These are phyloP conservation scores for Arnoldichthys spilopterus DNA, from an alignment of 2,797 vertebrate species.

Conservation along the genomic window DNA sequence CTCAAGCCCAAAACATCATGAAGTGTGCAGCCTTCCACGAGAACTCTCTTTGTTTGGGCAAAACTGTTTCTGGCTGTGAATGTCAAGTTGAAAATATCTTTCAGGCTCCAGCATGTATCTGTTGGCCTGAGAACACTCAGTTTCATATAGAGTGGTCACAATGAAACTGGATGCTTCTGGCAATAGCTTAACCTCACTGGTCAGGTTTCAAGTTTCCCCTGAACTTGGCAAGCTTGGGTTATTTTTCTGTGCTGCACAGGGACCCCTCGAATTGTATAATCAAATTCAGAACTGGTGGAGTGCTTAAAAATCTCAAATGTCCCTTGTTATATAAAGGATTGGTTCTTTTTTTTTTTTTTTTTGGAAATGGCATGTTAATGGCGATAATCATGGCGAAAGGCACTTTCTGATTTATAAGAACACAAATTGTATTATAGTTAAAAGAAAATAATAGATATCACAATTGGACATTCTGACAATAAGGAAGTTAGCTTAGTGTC, in stretches of 20 bases:
- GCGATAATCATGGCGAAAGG: too few species aligned
- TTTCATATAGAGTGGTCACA: background rate
- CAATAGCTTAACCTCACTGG: background rate
- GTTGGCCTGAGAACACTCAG: background rate
- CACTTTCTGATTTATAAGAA: too few species aligned
- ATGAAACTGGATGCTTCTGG: background rate
- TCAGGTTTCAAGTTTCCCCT: background rate
- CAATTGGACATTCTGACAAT: background rate
- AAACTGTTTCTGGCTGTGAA: constrained; percentile 4
- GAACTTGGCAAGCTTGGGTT: background rate
- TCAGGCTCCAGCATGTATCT: background rate
- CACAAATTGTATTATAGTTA: background rate
- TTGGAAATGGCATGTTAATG: too few species aligned
- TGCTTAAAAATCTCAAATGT: background rate
- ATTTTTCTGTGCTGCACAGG: background rate
- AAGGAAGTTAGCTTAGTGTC: background rate
- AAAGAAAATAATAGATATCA: background rate
- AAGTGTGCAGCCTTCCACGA: constrained; percentile 7
- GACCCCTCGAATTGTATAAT: background rate
- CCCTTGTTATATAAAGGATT: too few species aligned
- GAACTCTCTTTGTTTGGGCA: constrained; percentile 2
- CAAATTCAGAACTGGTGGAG: background rate
- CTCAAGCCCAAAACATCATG: constrained; percentile 15
- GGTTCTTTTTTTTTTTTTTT: too few species aligned
- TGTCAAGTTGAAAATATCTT: constrained; percentile 8